Evolutionary conservation across 1,140 invertebrate genomes (phyloP).

Genomic region (Drosophila bifasciata): DNA sequence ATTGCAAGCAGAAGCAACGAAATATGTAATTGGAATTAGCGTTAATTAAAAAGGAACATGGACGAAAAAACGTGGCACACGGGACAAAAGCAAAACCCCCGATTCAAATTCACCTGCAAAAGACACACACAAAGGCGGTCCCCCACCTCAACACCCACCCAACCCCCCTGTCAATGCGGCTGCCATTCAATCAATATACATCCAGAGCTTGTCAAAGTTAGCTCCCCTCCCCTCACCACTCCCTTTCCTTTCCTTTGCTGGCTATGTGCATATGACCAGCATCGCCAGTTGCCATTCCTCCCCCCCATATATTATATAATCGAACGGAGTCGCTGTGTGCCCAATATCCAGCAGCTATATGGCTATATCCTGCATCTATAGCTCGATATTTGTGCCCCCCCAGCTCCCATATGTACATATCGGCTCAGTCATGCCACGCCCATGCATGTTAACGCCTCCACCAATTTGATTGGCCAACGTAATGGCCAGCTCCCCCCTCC

Average conservation of each 20-base stretch:
- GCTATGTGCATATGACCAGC: constrained; percentile 43
- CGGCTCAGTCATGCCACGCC: constrained; percentile 62
- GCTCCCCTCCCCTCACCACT: not conserved
- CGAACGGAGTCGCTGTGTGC: not conserved
- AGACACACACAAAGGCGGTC: too few species aligned
- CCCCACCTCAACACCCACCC: too few species aligned
- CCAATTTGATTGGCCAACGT: constrained; percentile 62
- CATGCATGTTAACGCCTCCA: constrained; percentile 42
- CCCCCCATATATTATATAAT: not conserved
- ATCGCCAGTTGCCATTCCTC: constrained; percentile 19
- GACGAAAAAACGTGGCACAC: not conserved
- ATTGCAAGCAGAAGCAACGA: constrained; percentile 4
- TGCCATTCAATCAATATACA: constrained; percentile 44
- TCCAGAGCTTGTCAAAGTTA: constrained; percentile 39
- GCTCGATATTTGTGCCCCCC: constrained; percentile 24
- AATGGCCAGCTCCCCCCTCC: constrained; percentile 20
- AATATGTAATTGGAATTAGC: constrained; percentile 55
- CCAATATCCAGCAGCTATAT: constrained; percentile 16
- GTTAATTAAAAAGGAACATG: constrained; percentile 49
- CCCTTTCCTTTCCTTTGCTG: not conserved
- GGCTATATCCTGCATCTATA: constrained; percentile 32
- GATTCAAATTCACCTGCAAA: too few species aligned
- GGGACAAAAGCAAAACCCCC: not conserved
- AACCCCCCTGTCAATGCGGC: too few species aligned
- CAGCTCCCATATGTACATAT: constrained; percentile 19